Evolutionary conservation across 2,888 invertebrate species (phyloP).

Genomic region (Zygaena filipendulae): DNA sequence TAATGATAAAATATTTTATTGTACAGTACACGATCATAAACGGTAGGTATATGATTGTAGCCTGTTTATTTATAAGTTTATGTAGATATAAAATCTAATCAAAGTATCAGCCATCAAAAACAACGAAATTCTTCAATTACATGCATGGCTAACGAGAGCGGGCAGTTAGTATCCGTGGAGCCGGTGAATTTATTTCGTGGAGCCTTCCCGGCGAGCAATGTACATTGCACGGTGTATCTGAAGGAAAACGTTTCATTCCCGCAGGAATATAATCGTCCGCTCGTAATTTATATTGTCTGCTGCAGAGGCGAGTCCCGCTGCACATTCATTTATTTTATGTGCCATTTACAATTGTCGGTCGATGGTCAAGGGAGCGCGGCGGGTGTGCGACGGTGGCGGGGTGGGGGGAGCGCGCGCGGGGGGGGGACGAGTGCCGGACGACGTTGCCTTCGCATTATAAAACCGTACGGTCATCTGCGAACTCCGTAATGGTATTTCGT

Average conservation of each 20-base stretch:
- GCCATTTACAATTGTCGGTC: slow-evolving; percentile 72
- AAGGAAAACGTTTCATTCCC: slow-evolving; percentile 66
- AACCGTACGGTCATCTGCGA: slow-evolving; percentile 70
- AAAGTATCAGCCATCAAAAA: too few relatives aligned
- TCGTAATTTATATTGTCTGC: slow-evolving; percentile 71
- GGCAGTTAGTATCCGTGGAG: slow-evolving; percentile 17
- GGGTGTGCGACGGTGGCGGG: slow-evolving; percentile 31
- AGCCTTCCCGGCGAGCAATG: slow-evolving; percentile 33
- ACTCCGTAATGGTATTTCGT: slow-evolving; percentile 61
- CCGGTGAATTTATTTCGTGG: too few relatives aligned
- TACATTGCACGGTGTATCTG: slow-evolving; percentile 52
- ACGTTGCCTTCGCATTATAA: slow-evolving; percentile 66
- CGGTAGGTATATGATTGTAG: too few relatives aligned
- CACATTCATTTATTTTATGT: slow-evolving; percentile 72
- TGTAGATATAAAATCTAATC: too few relatives aligned
- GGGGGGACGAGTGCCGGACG: slow-evolving; percentile 32
- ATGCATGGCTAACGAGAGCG: too few relatives aligned
- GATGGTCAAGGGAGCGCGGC: slow-evolving; percentile 69
- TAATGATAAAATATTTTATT: too few relatives aligned
- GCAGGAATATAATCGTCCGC: slow-evolving; percentile 69
- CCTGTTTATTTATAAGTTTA: too few relatives aligned
- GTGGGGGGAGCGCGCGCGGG: slow-evolving; percentile 30
- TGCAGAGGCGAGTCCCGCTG: slow-evolving; percentile 69
- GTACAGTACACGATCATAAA: too few relatives aligned
- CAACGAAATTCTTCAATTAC: too few relatives aligned